A percentile compares a stretch with the other conserved stretches of the same genome.
phyloP scores from a whole-genome alignment of 2,888 invertebrate species.

The Adelphocoris suturalis region DNA sequence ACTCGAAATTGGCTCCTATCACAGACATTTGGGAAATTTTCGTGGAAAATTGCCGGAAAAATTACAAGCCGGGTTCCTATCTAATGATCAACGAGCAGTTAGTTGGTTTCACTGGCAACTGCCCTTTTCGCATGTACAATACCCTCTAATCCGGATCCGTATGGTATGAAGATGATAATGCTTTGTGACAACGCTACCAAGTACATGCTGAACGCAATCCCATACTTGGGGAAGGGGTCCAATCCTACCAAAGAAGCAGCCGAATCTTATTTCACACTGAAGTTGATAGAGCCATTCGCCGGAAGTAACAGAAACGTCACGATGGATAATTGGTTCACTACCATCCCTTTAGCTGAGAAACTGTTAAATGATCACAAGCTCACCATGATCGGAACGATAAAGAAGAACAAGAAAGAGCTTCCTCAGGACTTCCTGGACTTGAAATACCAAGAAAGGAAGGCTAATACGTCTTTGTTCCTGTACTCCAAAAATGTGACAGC shows the following conservation, averaged over 20 bases:
- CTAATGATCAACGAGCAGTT: no score
- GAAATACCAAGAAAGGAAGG: constrained; percentile 72
- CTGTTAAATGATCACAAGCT: constrained; percentile 73
- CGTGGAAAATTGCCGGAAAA: constrained; percentile 54
- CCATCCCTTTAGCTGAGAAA: constrained; percentile 74
- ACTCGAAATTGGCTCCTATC: constrained; percentile 67
- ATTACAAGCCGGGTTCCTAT: constrained; percentile 61
- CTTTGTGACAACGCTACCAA: constrained; percentile 49
- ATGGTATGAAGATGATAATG: constrained; percentile 74
- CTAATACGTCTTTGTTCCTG: constrained; percentile 76
- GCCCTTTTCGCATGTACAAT: constrained; percentile 68
- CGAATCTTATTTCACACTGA: constrained; percentile 63
- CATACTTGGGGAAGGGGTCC: constrained; percentile 71
- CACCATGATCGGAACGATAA: constrained; percentile 73
- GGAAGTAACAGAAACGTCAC: constrained; percentile 74
- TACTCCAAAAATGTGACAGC: constrained; percentile 76
- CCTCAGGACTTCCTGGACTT: constrained; percentile 76
- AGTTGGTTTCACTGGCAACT: constrained; percentile 68
- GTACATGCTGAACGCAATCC: constrained; percentile 68
- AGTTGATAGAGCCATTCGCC: constrained; percentile 65
- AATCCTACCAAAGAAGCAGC: constrained; percentile 15
- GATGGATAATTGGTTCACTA: no score
- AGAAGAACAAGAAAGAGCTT: constrained; percentile 76
- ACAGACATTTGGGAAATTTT: constrained; percentile 71
- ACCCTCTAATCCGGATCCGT: constrained; percentile 70